Evolutionary conservation across 2,888 invertebrate genomes (phyloP).

Genomic region (Melinaea menophilus): DNA sequence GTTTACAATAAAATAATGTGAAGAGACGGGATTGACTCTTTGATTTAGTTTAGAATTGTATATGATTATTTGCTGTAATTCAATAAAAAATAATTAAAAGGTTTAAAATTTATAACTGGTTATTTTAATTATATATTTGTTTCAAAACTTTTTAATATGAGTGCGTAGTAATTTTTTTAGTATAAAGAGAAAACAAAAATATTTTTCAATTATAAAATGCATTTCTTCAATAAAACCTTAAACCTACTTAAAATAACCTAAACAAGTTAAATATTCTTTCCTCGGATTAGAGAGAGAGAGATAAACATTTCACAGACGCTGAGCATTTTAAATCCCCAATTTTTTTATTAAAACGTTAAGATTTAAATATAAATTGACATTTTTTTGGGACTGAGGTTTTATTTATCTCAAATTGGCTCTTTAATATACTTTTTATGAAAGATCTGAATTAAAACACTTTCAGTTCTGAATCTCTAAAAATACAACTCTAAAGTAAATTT

Average conservation of each 20-base stretch:
- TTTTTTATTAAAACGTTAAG: conserved; percentile 35
- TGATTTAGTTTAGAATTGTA: too few species aligned
- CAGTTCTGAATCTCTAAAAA: background rate
- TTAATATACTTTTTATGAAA: conserved; percentile 28
- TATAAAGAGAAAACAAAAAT: too few species aligned
- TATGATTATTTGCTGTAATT: too few species aligned
- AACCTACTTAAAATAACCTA: background rate
- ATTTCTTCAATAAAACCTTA: background rate
- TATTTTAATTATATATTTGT: too few species aligned
- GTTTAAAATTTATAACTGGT: too few species aligned
- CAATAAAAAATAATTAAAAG: too few species aligned
- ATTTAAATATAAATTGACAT: conserved; percentile 39
- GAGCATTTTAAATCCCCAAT: conserved; percentile 6
- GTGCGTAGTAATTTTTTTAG: too few species aligned
- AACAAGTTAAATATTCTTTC: background rate
- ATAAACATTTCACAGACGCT: background rate
- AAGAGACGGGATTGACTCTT: too few species aligned
- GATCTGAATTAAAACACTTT: conserved; percentile 10
- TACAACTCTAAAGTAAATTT: background rate
- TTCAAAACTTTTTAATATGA: too few species aligned
- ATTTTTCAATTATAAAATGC: too few species aligned
- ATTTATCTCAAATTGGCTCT: conserved; percentile 30
- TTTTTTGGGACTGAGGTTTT: conserved; percentile 19
- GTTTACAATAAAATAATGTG: too few species aligned
- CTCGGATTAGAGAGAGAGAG: background rate